Evolutionary conservation across 2,113 vertebrate species (phyloP), one percentile per base, ranked within the genome.

Genomic region (Colinus virginianus): DNA sequence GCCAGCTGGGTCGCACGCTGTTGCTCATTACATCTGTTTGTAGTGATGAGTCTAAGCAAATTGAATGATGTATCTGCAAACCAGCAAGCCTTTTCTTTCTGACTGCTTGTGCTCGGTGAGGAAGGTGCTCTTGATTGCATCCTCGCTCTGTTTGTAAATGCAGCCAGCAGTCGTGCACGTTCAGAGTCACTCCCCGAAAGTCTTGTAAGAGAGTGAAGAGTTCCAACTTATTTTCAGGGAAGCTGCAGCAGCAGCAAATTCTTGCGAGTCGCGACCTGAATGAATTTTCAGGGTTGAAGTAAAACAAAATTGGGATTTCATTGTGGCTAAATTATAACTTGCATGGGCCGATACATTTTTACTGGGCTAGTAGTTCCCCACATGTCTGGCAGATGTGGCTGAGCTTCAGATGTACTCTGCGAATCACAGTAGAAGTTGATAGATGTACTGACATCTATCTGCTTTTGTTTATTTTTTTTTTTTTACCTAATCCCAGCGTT

Each of bases 301-400:
- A 12, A 49, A 75, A 72, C 25, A 59, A 53, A 28, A 53, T 11
- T 6, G 4, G 58, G 46, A 11, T 6, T 87, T 76, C 13, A 2
- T 5, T 34, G 23, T 46, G 46, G 59, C 23, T 62, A 26, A 38
- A 62, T 38, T n/a, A 51, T 21, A 9, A 55, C 53, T 32, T n/a
- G 1, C 11, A 1, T 7, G 38, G 40, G 17, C 32, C 6, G 32
- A 5, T 61, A 10, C 0, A 2, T 13, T 64, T 19, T 40, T 34
- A 2, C 25, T 6, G 43, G 83, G 42, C 21, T 62, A 3, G 13
- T 6, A 16, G 32, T 22, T 55, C 48, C 11, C 21, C 28, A 3
- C 6, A 0, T 20, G 17, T 20, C 46, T 79, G 59, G 55, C n/a
- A 61, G 84, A 21, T 64, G 38, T 20, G 30, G 7, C 1, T 4